Evolutionary conservation across 2,888 invertebrate genomes (phyloP).

Genomic region (Ochropleura leucogaster): DNA sequence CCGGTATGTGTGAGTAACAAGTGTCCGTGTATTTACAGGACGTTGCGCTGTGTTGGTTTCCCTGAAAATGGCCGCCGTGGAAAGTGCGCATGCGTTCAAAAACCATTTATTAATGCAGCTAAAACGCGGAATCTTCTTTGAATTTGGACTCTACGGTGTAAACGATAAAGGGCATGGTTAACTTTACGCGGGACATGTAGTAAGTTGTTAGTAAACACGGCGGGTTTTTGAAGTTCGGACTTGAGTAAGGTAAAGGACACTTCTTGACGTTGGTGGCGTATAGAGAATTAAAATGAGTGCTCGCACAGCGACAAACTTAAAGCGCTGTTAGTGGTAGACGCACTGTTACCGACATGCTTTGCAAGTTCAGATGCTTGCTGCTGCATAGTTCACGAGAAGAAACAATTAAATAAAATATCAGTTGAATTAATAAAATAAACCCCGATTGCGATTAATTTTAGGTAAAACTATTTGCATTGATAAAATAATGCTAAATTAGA

Average conservation of each 20-base stretch:
- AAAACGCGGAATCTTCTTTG: not conserved
- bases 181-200: slow-evolving; percentile 9
- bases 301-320: slow-evolving; percentile 51
- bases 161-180: slow-evolving; percentile 27
- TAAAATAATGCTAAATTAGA: not conserved
- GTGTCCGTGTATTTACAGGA: slow-evolving; percentile 51
- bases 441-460: not conserved
- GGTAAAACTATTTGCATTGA: not conserved
- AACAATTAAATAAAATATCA: not conserved
- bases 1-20: slow-evolving; percentile 67
- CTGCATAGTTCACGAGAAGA: not conserved
- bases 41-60: slow-evolving; percentile 75
- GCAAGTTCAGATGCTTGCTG: not conserved
- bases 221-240: slow-evolving; percentile 86
- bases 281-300: slow-evolving; percentile 71
- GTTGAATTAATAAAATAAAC: not conserved
- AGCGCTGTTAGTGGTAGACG: slow-evolving; percentile 42
- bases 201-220: slow-evolving; percentile 71
- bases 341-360: not conserved
- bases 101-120: slow-evolving; percentile 30
- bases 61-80: slow-evolving; percentile 87
- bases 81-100: slow-evolving; percentile 79
- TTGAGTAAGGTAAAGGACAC: slow-evolving; percentile 87
- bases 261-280: slow-evolving; percentile 73
- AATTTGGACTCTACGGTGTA: slow-evolving; percentile 55